Percentiles rank a stretch among this genome's conserved stretches.
Evolutionary conservation across 2,797 vertebrate species (phyloP).

Genomic region (Sebastes alutus): DNA sequence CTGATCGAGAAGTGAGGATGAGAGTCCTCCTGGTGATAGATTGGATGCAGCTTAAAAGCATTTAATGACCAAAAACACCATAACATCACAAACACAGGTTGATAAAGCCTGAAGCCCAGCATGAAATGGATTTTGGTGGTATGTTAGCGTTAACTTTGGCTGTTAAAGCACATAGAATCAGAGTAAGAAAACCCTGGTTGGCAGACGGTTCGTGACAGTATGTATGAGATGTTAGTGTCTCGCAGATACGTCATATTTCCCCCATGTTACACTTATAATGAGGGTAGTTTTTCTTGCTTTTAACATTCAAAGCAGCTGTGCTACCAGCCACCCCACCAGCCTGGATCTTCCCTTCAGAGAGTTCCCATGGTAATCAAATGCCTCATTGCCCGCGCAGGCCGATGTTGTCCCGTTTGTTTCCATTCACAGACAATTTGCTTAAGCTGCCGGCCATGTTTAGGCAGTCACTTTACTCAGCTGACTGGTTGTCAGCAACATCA

Average conservation of each 20-base stretch:
- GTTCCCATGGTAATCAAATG: conserved; percentile 25
- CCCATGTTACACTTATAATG: not conserved
- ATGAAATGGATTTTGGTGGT: not conserved
- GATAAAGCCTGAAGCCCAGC: not conserved
- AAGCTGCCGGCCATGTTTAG: not conserved
- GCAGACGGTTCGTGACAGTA: not conserved
- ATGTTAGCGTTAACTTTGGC: not conserved
- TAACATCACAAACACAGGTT: not conserved
- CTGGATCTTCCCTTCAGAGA: not conserved
- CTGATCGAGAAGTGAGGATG: not conserved
- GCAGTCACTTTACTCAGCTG: conserved; percentile 1
- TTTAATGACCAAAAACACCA: not conserved
- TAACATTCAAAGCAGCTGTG: conserved; percentile 8
- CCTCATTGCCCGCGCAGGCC: conserved; percentile 27
- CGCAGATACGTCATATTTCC: not conserved
- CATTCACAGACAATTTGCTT: conserved; percentile 45
- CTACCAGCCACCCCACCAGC: not conserved
- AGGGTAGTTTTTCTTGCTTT: not conserved
- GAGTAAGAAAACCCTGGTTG: not conserved
- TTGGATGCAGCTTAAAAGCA: not conserved
- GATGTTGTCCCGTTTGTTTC: conserved; percentile 24
- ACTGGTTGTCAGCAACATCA: conserved; percentile 1
- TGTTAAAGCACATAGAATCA: not conserved
- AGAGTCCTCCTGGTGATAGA: not conserved
- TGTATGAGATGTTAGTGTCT: not conserved